These are phyloP conservation scores for Taenaris catops DNA, from an alignment of 2,888 invertebrate species.

Conservation along the genomic window DNA sequence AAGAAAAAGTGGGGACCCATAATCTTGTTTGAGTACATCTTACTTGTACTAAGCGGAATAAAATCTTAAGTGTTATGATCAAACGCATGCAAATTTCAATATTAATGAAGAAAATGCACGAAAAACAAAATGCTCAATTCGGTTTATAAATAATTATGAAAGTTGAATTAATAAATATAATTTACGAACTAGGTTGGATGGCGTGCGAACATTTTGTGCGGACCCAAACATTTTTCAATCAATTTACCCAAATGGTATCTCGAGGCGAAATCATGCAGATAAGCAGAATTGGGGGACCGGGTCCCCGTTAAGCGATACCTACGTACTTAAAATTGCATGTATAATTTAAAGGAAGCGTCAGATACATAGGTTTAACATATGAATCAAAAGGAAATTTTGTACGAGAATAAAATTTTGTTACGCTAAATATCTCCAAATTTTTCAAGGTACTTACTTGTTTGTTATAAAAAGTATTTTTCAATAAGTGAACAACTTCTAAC, in stretches of 20 bases:
- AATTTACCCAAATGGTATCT: slow-evolving; percentile 51
- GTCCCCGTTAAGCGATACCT: slow-evolving; percentile 35
- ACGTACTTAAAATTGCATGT: slow-evolving; percentile 61
- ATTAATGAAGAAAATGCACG: background rate
- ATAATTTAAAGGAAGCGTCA: slow-evolving; percentile 53
- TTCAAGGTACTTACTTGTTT: too few species aligned
- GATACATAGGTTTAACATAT: slow-evolving; percentile 31
- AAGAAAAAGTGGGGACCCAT: too few species aligned
- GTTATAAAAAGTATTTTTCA: too few species aligned
- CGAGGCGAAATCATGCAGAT: slow-evolving; percentile 47
- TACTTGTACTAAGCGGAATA: too few species aligned
- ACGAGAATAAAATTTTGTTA: background rate
- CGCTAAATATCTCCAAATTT: too few species aligned
- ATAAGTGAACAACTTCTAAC: too few species aligned
- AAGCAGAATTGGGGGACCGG: slow-evolving; percentile 40
- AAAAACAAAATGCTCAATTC: background rate
- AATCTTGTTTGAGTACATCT: too few species aligned
- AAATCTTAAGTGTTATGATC: too few species aligned
- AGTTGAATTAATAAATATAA: slow-evolving; percentile 1
- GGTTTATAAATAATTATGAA: background rate
- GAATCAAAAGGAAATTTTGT: slow-evolving; percentile 20
- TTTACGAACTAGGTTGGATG: background rate
- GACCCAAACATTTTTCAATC: slow-evolving; percentile 54
- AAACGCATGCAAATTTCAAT: too few species aligned
- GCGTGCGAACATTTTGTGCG: slow-evolving; percentile 32